Evolutionary conservation across 2,888 invertebrate species (phyloP).

Genomic region (Chrysina gloriosa): DNA sequence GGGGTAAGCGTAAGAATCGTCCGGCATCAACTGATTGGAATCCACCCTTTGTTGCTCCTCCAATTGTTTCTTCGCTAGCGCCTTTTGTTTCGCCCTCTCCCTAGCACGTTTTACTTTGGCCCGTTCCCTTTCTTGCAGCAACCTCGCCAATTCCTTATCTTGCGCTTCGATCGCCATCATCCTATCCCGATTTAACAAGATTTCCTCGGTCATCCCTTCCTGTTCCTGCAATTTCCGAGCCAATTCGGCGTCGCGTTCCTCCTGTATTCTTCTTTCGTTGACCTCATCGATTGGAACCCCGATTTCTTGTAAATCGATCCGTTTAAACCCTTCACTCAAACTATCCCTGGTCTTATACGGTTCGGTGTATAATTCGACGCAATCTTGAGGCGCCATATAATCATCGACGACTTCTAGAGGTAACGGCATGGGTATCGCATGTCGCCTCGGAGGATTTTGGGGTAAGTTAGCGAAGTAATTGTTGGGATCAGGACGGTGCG

Average conservation of each 20-base stretch:
- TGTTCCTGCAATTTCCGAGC: constrained; percentile 82
- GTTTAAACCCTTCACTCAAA: constrained; percentile 55
- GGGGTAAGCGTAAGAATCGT: constrained; percentile 68
- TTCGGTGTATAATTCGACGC: constrained; percentile 58
- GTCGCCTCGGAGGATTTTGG: constrained; percentile 57
- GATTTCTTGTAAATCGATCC: constrained; percentile 62
- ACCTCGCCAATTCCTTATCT: constrained; percentile 81
- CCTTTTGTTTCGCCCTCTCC: constrained; percentile 76
- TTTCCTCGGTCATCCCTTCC: constrained; percentile 73
- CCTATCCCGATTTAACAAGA: constrained; percentile 70
- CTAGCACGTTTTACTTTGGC: constrained; percentile 77
- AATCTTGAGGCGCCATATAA: constrained; percentile 45
- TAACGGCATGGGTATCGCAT: constrained; percentile 61
- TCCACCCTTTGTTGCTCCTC: constrained; percentile 61
- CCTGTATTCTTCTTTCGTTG: constrained; percentile 66
- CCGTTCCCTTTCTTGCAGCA: constrained; percentile 80
- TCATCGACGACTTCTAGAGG: constrained; percentile 48
- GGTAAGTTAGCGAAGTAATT: constrained; percentile 57
- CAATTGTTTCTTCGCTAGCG: constrained; percentile 67
- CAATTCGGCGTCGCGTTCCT: constrained; percentile 80
- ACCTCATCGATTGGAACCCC: constrained; percentile 67
- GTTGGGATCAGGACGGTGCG: constrained; percentile 54
- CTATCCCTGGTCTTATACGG: constrained; percentile 55
- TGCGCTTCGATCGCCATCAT: constrained; percentile 82
- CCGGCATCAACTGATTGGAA: constrained; percentile 59